Evolutionary conservation across 2,888 invertebrate genomes (phyloP).

Genomic region (Venusia cambrica): DNA sequence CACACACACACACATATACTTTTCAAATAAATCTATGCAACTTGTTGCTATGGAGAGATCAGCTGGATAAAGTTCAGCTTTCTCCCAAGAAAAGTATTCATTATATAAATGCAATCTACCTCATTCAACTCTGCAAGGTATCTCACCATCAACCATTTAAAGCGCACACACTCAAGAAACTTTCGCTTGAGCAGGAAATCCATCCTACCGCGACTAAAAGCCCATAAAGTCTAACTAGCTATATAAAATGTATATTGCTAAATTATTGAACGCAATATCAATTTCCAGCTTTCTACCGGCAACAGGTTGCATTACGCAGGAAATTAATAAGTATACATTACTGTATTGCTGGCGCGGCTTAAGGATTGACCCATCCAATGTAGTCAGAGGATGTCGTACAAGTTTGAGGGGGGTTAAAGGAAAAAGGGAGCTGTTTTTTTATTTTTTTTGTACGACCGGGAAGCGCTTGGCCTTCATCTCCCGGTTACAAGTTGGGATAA

Average conservation of each 20-base stretch:
- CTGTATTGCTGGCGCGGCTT: too few relatives aligned
- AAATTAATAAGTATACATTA: slow-evolving; percentile 10
- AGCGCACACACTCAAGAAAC: slow-evolving; percentile 15
- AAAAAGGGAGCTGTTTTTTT: too few relatives aligned
- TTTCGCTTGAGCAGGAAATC: slow-evolving; percentile 23
- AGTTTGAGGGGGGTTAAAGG: too few relatives aligned
- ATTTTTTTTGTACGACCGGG: too few relatives aligned
- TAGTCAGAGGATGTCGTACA: too few relatives aligned
- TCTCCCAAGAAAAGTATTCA: not conserved
- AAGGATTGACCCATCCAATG: too few relatives aligned
- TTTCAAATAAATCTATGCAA: too few relatives aligned
- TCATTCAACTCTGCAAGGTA: slow-evolving; percentile 4
- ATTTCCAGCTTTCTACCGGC: slow-evolving; percentile 27
- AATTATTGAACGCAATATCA: slow-evolving; percentile 17
- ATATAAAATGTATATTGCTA: slow-evolving; percentile 19
- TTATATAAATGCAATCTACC: not conserved
- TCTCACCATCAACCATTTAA: slow-evolving; percentile 5
- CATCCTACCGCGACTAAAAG: slow-evolving; percentile 22
- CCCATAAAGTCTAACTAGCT: slow-evolving; percentile 14
- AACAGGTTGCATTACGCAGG: slow-evolving; percentile 22
- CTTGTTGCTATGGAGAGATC: too few relatives aligned
- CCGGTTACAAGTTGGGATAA: too few relatives aligned
- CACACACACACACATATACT: too few relatives aligned
- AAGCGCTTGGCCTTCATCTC: too few relatives aligned
- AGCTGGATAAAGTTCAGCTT: too few relatives aligned